These are phyloP conservation scores for Tetragonisca angustula DNA, from an alignment of 2,888 invertebrate species.

Conservation along the genomic window DNA sequence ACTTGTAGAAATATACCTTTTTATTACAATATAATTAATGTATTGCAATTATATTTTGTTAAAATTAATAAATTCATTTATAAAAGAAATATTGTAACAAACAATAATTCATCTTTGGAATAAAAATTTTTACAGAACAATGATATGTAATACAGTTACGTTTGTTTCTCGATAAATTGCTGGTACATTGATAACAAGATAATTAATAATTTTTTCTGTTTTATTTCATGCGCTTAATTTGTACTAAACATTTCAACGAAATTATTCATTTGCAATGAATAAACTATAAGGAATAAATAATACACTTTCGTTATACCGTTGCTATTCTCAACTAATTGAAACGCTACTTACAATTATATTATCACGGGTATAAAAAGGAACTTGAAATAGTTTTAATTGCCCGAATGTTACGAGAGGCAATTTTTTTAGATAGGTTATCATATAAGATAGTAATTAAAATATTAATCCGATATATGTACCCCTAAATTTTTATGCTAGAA, in stretches of 20 bases:
- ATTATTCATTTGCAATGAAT: constrained; percentile 47
- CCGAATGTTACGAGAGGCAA: constrained; percentile 50
- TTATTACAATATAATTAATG: constrained; percentile 51
- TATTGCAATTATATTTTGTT: constrained; percentile 32
- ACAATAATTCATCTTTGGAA: constrained; percentile 32
- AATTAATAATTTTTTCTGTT: constrained; percentile 14
- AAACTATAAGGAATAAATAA: constrained; percentile 47
- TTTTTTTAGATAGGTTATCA: constrained; percentile 34
- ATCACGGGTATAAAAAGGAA: constrained; percentile 60
- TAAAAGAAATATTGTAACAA: constrained; percentile 30
- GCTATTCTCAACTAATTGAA: constrained; percentile 47
- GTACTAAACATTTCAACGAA: constrained; percentile 44
- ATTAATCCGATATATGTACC: constrained; percentile 33
- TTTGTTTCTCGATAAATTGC: constrained; percentile 34
- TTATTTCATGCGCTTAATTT: constrained; percentile 40
- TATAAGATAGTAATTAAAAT: constrained; percentile 36
- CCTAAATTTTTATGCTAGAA: constrained; percentile 37
- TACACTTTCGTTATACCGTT: constrained; percentile 37
- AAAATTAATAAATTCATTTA: not conserved
- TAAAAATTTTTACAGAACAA: constrained; percentile 27
- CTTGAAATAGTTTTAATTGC: constrained; percentile 55
- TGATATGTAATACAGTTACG: constrained; percentile 49
- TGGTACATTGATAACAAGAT: constrained; percentile 28
- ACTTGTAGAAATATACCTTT: constrained; percentile 64
- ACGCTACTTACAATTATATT: constrained; percentile 60